Evolutionary conservation across 2,888 invertebrate species (phyloP), one percentile per base, ranked within the genome.

Genomic region (Phyllotreta striolata): DNA sequence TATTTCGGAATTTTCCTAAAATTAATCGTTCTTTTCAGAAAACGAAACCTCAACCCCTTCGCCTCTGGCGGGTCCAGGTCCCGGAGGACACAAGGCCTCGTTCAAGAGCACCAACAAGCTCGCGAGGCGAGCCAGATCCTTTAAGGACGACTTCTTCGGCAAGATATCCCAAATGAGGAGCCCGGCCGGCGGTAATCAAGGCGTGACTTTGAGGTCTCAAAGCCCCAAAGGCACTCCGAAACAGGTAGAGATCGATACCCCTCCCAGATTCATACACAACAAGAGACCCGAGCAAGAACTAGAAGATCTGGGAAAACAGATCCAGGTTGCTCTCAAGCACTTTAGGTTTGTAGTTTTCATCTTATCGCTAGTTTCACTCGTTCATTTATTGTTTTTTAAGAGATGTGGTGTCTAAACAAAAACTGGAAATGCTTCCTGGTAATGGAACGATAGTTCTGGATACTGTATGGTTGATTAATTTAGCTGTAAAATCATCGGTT

Each of bases 381-480:
- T 9, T 24, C 35, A 55, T 55, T 34, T 8, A 61, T 47, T 83
- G 93, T 95, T 41, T 41, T 69, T 67, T 62, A 82, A 90, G 92
- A 75, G 96, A 96, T 84, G 96, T 96, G 67, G 93, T 96, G 72
- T 89, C 91, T 66, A 95, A 95, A 83, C 90, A 93, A 81, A 96
- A 93, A 82, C 85, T 95, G 77, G 95, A 96, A 84, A 94, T 96
- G 88, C 84, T 97, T 74, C 94, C 96, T 1, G 96, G 95, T 68
- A 95, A 96, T 82, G 95, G 95, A 68, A 95, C 95, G 55, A 91
- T 96, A 76, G 93, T 96, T 69, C 86, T 97, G 79, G 96, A 97
- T 82, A 93, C 92, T 61, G 92, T 96, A 72, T 92, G 94, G 78
- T 90, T 91, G 78, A 93, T 95, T 82, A 92, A 93, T 82, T 89